Percentiles rank a stretch among this genome's conserved stretches.
phyloP scores from a whole-genome alignment of 2,797 vertebrate genomes.

The Cirrhinus molitorella region DNA sequence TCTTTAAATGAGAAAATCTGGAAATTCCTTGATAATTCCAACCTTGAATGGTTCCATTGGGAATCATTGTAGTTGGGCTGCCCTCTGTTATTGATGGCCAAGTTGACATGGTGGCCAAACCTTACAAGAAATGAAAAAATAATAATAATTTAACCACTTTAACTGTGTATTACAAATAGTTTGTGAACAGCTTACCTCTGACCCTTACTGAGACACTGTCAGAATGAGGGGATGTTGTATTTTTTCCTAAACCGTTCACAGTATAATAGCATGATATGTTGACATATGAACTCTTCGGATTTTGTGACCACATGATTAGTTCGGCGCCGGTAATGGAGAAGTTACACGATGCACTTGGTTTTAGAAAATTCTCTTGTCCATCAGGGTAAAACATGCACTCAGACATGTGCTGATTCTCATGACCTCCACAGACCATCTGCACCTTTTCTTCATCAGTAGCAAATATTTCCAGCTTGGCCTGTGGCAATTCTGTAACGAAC shows the following conservation, averaged over 20 bases:
- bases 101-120: background rate
- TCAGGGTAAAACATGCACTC: conserved; percentile 8
- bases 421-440: conserved; percentile 68
- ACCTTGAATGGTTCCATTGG: background rate
- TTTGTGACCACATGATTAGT: background rate
- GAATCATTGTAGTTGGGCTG: background rate
- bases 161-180: background rate
- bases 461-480: conserved; percentile 3
- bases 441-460: background rate
- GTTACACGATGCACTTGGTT: background rate
- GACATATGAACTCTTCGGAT: background rate
- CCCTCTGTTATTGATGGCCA: background rate
- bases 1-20: background rate
- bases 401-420: background rate
- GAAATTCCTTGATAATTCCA: background rate
- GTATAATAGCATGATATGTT: conserved; percentile 14
- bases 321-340: background rate
- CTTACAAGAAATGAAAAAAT: background rate
- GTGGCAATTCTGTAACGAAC: background rate
- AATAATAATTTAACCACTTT: background rate
- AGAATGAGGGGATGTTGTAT: conserved; percentile 3
- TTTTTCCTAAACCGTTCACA: background rate
- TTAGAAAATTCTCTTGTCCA: background rate
- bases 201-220: background rate
- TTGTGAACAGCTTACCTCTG: background rate